These are phyloP conservation scores for Strix occidentalis DNA, from an alignment of 2,797 vertebrate genomes.

Conservation along the genomic window DNA sequence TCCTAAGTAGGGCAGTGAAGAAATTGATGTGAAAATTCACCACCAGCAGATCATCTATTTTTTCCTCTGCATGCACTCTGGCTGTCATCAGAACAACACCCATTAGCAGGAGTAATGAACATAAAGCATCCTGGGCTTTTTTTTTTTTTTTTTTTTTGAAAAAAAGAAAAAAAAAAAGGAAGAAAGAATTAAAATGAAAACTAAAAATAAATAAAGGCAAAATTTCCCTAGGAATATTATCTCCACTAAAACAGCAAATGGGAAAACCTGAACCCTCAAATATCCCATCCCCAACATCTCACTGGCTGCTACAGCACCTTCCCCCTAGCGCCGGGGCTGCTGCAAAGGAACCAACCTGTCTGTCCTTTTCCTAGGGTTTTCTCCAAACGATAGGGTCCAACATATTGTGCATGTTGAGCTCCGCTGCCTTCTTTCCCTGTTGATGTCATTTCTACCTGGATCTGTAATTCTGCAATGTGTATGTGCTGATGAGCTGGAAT, in stretches of 20 bases:
- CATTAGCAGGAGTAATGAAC: conserved; percentile 55
- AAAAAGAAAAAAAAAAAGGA: background rate
- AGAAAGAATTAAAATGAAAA: background rate
- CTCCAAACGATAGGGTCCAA: conserved; percentile 99
- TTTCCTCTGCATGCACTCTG: conserved; percentile 45
- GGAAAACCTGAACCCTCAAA: background rate
- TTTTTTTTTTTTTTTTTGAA: background rate
- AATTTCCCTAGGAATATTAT: background rate
- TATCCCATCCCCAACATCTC: conserved; percentile 38
- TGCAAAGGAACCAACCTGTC: conserved; percentile 90
- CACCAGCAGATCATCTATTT: conserved; percentile 35
- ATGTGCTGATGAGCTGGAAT: conserved; percentile 50
- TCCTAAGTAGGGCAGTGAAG: conserved; percentile 51
- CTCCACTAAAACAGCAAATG: background rate
- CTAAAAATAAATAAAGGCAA: background rate
- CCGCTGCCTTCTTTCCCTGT: conserved; percentile 97
- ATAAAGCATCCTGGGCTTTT: conserved; percentile 42
- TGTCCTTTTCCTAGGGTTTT: conserved; percentile 99
- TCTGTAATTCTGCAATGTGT: conserved; percentile 62
- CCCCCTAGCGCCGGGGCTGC: conserved; percentile 22
- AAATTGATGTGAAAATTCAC: conserved; percentile 49
- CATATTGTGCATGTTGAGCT: conserved; percentile 97
- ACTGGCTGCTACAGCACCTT: conserved; percentile 54
- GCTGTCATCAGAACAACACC: conserved; percentile 67
- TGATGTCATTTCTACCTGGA: conserved; percentile 90